Evolutionary conservation across 2,113 vertebrate species (phyloP), one percentile per base, ranked within the genome.

Genomic region (Macrotus californicus): DNA sequence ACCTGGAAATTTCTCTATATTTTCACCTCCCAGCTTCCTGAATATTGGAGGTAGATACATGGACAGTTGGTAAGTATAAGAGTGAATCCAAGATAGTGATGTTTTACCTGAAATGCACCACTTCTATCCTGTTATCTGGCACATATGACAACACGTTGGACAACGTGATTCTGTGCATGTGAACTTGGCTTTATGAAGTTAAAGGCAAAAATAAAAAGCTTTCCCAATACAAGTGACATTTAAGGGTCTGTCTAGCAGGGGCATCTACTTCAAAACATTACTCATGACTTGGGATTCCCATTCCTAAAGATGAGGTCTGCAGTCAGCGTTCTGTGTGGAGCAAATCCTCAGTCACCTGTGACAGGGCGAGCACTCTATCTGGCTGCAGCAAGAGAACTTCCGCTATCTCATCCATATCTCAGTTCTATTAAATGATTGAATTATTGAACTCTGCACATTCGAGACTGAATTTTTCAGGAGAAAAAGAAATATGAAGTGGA

Each of bases 391-490:
- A 79, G 26, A 87, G 29, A 54, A 0, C 21, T 84, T 83, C 54
- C 10, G 19, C 14, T 18, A 7, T 24, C 39, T 41, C 34, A 54
- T 43, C 13, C 12, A 26, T 16, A 46, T 90, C 31, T 36, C 24
- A 64, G 29, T 72, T 89, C 75, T 70, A 91, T 76, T 39, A 70
- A 50, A 89, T 48, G 81, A 92, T 31, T 39, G 89, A 86, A 91
- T 93, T 69, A 41, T 52, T n/a, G 22, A n/a, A 69, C n/a, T 77
- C 54, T 94, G 31, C 79, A 89, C 7, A 87, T 73, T 91, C 41
- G 73, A 96, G 39, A 39, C 29, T 64, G 56, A 83, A 89, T 82
- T 87, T 89, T 93, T 82, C 93, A 92, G 15, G 36, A 56, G 52
- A 50, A 83, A 36, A 34, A 72, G 22, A 87, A 87, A 83, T 21